Percentiles rank a stretch among this genome's conserved stretches.
Conservation (phyloP, 2,797 vertebrate species). For the Scyliorhinus canicula region DNA sequence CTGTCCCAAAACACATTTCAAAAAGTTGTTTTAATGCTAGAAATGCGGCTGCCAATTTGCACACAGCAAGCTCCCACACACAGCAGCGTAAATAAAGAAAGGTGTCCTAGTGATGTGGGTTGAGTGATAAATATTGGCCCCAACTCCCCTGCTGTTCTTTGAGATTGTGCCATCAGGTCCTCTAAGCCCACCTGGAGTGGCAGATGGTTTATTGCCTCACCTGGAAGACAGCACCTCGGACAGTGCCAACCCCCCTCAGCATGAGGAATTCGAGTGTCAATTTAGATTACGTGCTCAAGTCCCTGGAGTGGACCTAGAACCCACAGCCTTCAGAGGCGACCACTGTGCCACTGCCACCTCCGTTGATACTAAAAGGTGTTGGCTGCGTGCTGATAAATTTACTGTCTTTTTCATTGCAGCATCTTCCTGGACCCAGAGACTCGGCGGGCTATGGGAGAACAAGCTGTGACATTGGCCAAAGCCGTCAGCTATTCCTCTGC, state of each 20-base stretch:
- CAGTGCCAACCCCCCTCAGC: background rate
- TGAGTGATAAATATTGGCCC: background rate
- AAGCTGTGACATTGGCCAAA: constrained; percentile 88
- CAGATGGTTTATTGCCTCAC: background rate
- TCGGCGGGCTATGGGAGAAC: constrained; percentile 86
- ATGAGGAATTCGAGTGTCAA: background rate
- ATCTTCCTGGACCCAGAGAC: constrained; percentile 82
- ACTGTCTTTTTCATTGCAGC: constrained; percentile 52
- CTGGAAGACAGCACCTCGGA: background rate
- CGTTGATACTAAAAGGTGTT: background rate
- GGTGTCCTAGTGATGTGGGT: background rate
- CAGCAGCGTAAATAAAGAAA: no score
- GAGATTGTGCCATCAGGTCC: background rate
- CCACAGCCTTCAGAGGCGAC: background rate
- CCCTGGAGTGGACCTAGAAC: background rate
- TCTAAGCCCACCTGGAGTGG: background rate
- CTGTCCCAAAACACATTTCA: background rate
- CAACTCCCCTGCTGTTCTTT: background rate
- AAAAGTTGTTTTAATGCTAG: background rate
- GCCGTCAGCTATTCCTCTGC: constrained; percentile 92
- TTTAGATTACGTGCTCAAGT: background rate
- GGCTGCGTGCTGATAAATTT: background rate
- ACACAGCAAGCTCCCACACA: background rate
- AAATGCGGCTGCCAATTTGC: background rate
- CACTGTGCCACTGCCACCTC: background rate